Conservation (phyloP, 2,888 invertebrate genomes). For the Perithous albicinctus region DNA sequence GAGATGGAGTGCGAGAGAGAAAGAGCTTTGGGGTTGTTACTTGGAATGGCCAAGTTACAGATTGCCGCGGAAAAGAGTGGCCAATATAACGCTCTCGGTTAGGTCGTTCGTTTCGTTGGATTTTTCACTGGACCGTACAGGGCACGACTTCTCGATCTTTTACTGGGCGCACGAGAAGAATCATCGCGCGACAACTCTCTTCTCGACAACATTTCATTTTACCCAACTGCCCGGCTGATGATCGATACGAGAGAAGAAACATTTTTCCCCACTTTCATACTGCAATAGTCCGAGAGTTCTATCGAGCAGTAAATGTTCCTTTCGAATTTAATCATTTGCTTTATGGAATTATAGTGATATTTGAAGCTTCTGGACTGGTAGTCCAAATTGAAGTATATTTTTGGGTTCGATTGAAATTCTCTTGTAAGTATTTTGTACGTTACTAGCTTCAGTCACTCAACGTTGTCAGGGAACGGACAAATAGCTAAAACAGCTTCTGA, state of each 20-base stretch:
- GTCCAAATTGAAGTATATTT: no score
- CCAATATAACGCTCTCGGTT: slow-evolving; percentile 47
- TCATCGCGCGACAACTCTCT: slow-evolving; percentile 34
- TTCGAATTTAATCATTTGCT: not conserved
- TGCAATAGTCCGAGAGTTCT: no score
- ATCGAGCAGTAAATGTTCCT: not conserved
- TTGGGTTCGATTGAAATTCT: no score
- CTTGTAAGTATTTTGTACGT: no score
- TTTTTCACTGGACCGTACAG: slow-evolving; percentile 33
- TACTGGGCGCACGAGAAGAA: slow-evolving; percentile 40
- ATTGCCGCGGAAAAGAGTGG: slow-evolving; percentile 57
- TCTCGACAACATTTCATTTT: slow-evolving; percentile 59
- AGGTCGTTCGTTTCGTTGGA: slow-evolving; percentile 12
- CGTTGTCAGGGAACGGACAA: no score
- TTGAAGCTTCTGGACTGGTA: not conserved
- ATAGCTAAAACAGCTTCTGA: no score
- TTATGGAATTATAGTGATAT: not conserved
- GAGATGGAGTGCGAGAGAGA: no score
- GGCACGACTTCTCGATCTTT: slow-evolving; percentile 48
- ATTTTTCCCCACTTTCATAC: slow-evolving; percentile 28
- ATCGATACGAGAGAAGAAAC: slow-evolving; percentile 15
- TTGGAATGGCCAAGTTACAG: slow-evolving; percentile 61
- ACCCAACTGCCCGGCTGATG: slow-evolving; percentile 28
- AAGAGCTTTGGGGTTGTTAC: slow-evolving; percentile 55
- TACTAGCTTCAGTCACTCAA: no score